phyloP scores from a whole-genome alignment of 2,888 invertebrate species.

The Conchocele bisecta region DNA sequence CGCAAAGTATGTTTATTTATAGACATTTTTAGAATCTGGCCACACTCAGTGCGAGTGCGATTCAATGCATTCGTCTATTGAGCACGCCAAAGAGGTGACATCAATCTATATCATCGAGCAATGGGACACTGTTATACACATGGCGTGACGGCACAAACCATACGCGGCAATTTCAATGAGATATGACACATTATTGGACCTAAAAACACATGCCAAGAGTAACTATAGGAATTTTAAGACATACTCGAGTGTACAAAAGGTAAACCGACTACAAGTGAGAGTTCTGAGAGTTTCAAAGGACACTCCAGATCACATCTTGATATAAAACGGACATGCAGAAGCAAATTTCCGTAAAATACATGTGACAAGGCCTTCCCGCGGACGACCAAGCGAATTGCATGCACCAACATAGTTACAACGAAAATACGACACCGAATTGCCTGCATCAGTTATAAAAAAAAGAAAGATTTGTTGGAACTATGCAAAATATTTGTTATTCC shows the following conservation, averaged over 20 bases:
- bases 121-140: conserved; percentile 20
- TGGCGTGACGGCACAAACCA: no score
- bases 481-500: conserved; percentile 6
- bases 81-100: conserved; percentile 13
- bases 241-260: no score
- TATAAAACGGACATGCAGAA: background rate
- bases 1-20: no score
- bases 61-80: conserved; percentile 10
- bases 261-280: conserved; percentile 17
- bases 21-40: conserved; percentile 14
- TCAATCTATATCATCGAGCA: conserved; percentile 15
- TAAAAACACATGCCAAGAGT: no score
- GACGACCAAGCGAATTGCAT: no score
- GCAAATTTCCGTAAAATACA: no score
- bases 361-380: no score
- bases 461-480: conserved; percentile 9
- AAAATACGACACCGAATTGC: no score
- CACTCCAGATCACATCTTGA: background rate
- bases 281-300: background rate
- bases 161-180: conserved; percentile 8
- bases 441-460: no score
- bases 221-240: no score
- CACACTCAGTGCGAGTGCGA: conserved; percentile 22
- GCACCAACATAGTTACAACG: no score
- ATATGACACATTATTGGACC: background rate